Base-by-base conservation (phyloP, 2,888 invertebrate species). In the Crossocerus cetratus region DNA sequence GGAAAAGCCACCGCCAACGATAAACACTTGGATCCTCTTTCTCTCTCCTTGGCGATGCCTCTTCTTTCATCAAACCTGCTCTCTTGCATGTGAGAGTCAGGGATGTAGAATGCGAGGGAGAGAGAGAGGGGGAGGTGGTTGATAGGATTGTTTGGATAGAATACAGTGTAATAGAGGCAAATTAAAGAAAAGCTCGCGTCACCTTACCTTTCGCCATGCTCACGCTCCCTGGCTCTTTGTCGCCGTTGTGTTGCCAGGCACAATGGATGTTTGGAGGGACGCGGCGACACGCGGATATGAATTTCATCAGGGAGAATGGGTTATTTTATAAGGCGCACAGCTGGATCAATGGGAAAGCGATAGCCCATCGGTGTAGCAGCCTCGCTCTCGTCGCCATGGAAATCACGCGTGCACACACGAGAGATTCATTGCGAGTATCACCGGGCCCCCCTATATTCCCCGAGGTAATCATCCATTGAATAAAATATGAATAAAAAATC, bases 391-490 rank as follows among this genome's bases (percentile, higher is more conserved):
- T 5, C 32, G 8, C 32, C 2, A 49, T 49, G 49, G 16, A 16
- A 49, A 49, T 49, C 49, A 49, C 49, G 49, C 13, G n/a, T 32
- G 32, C 32, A 32, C 3, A 32, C 32, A 32, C 32, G 5, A 32
- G 62, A 74, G 68, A 74, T 65, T 61, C 65, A 59, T 69, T 16
- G 69, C 76, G n/a, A n/a, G n/a, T n/a, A 18, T 65, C 72, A 54
- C 65, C 65, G 32, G 14, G 2, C 42, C 42, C 16, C 42, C 16
- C 43, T 55, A 3, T 32, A n/a, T 64, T 64, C 62, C 54, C 49
- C 56, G 62, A 18, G 16, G 54, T 71, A 76, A 74, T 74, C 63
- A 43, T 13, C 11, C 5, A 63, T 45, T 55, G 61, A 62, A 20
- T 55, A 49, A 43, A 65, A 45, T 45, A 45, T 57, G 64, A 58